These are phyloP conservation scores for Serinus canaria DNA, from an alignment of 2,113 vertebrate genomes.

Conservation along the genomic window DNA sequence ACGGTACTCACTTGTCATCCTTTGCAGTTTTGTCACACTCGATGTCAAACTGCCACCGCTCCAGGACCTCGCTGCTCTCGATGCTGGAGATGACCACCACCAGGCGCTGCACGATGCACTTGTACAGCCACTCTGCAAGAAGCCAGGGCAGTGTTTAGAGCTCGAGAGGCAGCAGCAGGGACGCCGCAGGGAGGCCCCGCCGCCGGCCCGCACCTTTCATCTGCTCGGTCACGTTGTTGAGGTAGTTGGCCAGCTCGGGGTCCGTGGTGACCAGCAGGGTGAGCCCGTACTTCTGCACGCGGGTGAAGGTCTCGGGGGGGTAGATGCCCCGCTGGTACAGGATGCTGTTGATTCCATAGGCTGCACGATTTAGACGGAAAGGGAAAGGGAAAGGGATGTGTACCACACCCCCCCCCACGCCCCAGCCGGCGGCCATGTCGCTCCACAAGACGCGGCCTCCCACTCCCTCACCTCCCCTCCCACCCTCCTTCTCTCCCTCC, in stretches of 20 bases:
- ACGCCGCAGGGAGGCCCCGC: accelerated
- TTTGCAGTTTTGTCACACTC: slow-evolving; percentile 91
- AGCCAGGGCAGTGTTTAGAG: not conserved
- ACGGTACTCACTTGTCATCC: slow-evolving; percentile 75
- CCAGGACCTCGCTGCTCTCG: slow-evolving; percentile 88
- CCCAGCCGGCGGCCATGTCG: not conserved
- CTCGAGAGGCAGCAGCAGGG: accelerated
- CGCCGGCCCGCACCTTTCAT: slow-evolving; percentile 80
- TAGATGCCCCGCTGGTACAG: slow-evolving; percentile 96
- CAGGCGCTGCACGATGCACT: slow-evolving; percentile 91
- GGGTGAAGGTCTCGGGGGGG: slow-evolving; percentile 90
- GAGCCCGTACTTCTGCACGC: slow-evolving; percentile 91
- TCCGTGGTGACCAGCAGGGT: slow-evolving; percentile 90
- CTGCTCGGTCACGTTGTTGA: slow-evolving; percentile 88
- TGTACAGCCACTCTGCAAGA: slow-evolving; percentile 90
- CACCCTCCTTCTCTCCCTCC: not conserved
- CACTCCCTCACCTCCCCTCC: accelerated
- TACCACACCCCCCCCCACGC: not conserved
- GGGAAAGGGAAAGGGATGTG: accelerated
- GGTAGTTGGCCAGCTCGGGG: slow-evolving; percentile 86
- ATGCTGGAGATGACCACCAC: slow-evolving; percentile 92
- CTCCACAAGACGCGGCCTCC: not conserved
- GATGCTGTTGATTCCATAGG: slow-evolving; percentile 96
- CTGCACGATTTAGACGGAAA: slow-evolving; percentile 39
- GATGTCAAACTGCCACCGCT: slow-evolving; percentile 97